Conservation (phyloP, 2,113 vertebrate genomes). For the Rhizomys pruinosus region DNA sequence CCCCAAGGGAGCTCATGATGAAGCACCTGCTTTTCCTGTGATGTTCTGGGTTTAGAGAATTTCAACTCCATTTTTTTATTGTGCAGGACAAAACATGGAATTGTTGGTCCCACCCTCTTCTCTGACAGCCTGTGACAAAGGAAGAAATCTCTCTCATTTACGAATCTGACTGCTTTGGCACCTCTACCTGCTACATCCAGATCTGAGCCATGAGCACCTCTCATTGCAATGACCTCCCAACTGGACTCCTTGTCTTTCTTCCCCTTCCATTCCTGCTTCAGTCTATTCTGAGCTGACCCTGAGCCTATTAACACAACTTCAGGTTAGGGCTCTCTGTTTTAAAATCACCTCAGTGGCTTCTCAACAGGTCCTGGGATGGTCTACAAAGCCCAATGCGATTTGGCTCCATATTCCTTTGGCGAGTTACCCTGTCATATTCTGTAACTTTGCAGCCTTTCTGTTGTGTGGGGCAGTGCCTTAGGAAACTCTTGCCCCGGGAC, state of each 20-base stretch:
- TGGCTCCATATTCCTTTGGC: neutral
- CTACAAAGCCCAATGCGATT: accelerated
- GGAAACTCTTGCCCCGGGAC: neutral
- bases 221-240: neutral
- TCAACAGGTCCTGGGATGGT: neutral
- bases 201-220: neutral
- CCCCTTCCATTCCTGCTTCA: neutral
- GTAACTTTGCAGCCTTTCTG: neutral
- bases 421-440: neutral
- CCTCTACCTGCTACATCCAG: neutral
- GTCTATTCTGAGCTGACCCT: neutral
- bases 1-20: neutral
- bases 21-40: accelerated
- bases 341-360: neutral
- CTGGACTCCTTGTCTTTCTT: neutral
- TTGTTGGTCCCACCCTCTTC: neutral
- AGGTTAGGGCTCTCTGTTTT: neutral
- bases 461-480: neutral
- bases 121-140: neutral
- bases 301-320: neutral
- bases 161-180: neutral
- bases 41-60: neutral
- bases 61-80: neutral
- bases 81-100: neutral
- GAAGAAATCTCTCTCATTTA: neutral